Percentiles rank a stretch among this genome's conserved stretches.
Conservation (phyloP, 2,113 vertebrate genomes). For the Phoxinus phoxinus region DNA sequence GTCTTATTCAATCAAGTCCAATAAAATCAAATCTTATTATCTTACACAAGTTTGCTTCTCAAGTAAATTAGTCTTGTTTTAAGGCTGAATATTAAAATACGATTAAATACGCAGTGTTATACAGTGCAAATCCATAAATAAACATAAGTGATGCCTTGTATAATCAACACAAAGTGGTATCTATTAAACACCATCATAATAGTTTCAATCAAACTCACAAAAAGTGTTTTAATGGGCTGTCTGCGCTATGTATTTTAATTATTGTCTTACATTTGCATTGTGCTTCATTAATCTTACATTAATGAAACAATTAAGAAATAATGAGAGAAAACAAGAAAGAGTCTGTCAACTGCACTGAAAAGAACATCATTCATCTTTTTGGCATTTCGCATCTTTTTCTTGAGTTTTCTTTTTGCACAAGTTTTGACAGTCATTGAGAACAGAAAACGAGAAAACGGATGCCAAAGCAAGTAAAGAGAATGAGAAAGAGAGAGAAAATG, state of each 20-base stretch:
- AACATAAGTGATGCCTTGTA: background rate
- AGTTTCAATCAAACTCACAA: conserved; percentile 7
- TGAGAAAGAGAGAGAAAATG: conserved; percentile 56
- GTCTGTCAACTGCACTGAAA: background rate
- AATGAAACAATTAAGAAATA: conserved; percentile 8
- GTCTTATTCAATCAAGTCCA: background rate
- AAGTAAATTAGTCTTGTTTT: background rate
- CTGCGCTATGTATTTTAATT: background rate
- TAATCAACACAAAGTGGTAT: background rate
- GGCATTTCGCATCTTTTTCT: background rate
- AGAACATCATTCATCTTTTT: background rate
- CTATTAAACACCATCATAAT: background rate
- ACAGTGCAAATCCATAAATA: background rate
- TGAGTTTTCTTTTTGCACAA: background rate
- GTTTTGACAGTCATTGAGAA: conserved; percentile 12
- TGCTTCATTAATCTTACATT: background rate
- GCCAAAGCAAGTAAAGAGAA: conserved; percentile 42
- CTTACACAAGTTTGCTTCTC: background rate
- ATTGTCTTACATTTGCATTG: background rate
- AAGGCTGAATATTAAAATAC: background rate
- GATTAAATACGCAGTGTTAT: background rate
- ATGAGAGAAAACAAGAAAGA: background rate
- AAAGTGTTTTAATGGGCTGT: background rate
- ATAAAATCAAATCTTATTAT: background rate
- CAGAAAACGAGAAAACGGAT: background rate